These are phyloP conservation scores for Acanthosepion esculentum DNA, from an alignment of 2,888 invertebrate genomes.

Conservation along the genomic window DNA sequence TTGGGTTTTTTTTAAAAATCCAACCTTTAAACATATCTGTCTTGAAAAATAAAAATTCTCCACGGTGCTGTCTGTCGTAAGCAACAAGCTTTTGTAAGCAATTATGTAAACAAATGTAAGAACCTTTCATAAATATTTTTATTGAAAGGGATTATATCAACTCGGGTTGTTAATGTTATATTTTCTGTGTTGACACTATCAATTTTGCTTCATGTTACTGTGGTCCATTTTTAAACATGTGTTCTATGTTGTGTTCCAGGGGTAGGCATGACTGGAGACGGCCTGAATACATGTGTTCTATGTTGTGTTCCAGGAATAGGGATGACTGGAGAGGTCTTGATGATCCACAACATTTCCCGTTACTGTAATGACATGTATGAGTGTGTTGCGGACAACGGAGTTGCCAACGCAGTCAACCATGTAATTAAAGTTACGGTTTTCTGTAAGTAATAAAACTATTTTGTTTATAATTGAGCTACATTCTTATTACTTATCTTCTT, in stretches of 20 bases:
- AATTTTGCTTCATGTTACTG: not conserved
- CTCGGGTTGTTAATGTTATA: not conserved
- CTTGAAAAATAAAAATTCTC: not conserved
- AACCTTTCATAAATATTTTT: too few relatives aligned
- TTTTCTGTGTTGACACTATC: not conserved
- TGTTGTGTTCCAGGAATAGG: constrained; percentile 74
- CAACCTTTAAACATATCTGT: not conserved
- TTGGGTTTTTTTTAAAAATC: too few relatives aligned
- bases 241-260: constrained; percentile 46
- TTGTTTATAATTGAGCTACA: not conserved
- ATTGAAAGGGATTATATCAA: too few relatives aligned
- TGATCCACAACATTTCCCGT: constrained; percentile 86
- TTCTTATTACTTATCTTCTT: not conserved
- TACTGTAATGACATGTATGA: constrained; percentile 93
- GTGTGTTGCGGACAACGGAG: constrained; percentile 93
- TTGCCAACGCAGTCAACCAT: constrained; percentile 93
- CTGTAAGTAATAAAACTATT: constrained; percentile 82
- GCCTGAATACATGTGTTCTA: constrained; percentile 49
- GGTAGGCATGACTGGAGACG: constrained; percentile 46
- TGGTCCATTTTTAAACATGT: constrained; percentile 36
- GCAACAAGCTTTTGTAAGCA: not conserved
- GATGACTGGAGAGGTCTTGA: constrained; percentile 84
- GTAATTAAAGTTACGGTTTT: constrained; percentile 89
- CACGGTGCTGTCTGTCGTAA: not conserved
- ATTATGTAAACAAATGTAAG: too few relatives aligned